Evolutionary conservation across 2,888 invertebrate genomes (phyloP).

Genomic region (Encarsia formosa): DNA sequence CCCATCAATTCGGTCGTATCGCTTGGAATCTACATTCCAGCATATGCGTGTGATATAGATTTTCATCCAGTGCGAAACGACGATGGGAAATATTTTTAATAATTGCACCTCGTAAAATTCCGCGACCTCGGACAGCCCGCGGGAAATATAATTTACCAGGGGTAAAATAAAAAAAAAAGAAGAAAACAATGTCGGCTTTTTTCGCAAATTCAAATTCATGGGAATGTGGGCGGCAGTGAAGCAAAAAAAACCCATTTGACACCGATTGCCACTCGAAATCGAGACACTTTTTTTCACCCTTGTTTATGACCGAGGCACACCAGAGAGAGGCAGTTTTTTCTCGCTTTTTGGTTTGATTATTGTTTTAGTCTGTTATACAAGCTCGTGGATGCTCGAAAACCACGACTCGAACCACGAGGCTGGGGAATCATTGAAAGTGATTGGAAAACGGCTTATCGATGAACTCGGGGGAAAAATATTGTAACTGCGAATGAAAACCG

Average conservation of each 20-base stretch:
- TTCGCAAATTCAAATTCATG: constrained; percentile 25
- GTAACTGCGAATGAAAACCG: too few species aligned
- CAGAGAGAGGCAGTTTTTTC: constrained; percentile 2
- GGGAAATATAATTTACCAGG: constrained; percentile 22
- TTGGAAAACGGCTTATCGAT: too few species aligned
- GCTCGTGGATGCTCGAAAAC: too few species aligned
- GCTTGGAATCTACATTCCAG: too few species aligned
- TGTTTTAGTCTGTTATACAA: too few species aligned
- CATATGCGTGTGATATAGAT: constrained; percentile 18
- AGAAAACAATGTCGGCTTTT: constrained; percentile 9
- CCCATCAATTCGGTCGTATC: too few species aligned
- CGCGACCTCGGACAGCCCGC: neutral
- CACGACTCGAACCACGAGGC: too few species aligned
- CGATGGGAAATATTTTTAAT: constrained; percentile 22
- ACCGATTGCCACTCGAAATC: constrained; percentile 23
- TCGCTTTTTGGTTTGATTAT: neutral
- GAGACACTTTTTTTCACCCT: constrained; percentile 18
- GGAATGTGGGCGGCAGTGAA: constrained; percentile 12
- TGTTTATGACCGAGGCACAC: constrained; percentile 8
- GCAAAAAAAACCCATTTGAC: constrained; percentile 20
- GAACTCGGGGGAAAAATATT: too few species aligned
- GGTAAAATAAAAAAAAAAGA: constrained; percentile 9
- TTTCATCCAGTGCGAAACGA: constrained; percentile 17
- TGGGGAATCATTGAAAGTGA: too few species aligned
- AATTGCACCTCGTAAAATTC: constrained; percentile 20